These are phyloP conservation scores for Mythimna impura DNA, from an alignment of 2,888 invertebrate species.

Conservation along the genomic window DNA sequence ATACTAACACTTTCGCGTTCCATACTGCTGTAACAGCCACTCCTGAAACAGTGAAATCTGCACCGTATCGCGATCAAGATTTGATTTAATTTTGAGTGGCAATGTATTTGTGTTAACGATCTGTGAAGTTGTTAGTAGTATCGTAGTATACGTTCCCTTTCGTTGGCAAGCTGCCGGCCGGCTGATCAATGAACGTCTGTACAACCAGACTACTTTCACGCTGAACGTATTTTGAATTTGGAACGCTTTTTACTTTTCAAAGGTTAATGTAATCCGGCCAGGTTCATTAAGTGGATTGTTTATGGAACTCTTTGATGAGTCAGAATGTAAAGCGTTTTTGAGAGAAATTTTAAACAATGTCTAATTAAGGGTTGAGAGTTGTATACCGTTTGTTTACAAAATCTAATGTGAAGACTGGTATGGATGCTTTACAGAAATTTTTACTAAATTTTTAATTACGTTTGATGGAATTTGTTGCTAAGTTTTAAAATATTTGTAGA, in stretches of 20 bases:
- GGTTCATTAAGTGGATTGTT: slow-evolving; percentile 64
- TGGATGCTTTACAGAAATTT: slow-evolving; percentile 17
- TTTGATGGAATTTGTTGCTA: not conserved
- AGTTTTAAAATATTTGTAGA: slow-evolving; percentile 5
- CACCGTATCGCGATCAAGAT: slow-evolving; percentile 38
- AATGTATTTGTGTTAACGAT: slow-evolving; percentile 35
- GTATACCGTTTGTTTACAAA: slow-evolving; percentile 26
- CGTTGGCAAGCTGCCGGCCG: slow-evolving; percentile 80
- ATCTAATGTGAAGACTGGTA: slow-evolving; percentile 11
- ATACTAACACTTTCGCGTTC: slow-evolving; percentile 53
- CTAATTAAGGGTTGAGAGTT: slow-evolving; percentile 33
- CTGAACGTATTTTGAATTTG: slow-evolving; percentile 74
- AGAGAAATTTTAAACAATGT: slow-evolving; percentile 37
- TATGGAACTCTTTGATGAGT: slow-evolving; percentile 58
- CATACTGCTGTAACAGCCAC: slow-evolving; percentile 32
- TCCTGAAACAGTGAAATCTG: slow-evolving; percentile 31
- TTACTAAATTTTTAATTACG: not conserved
- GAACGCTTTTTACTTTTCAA: slow-evolving; percentile 71
- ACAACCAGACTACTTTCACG: slow-evolving; percentile 84
- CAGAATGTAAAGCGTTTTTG: slow-evolving; percentile 44
- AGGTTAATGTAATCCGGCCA: slow-evolving; percentile 61
- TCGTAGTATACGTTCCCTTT: slow-evolving; percentile 83
- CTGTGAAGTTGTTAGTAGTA: slow-evolving; percentile 50
- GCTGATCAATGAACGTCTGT: slow-evolving; percentile 87
- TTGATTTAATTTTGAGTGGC: slow-evolving; percentile 50